These are phyloP conservation scores for Drosophila seguyi DNA, from an alignment of 1,140 invertebrate genomes.

Conservation along the genomic window DNA sequence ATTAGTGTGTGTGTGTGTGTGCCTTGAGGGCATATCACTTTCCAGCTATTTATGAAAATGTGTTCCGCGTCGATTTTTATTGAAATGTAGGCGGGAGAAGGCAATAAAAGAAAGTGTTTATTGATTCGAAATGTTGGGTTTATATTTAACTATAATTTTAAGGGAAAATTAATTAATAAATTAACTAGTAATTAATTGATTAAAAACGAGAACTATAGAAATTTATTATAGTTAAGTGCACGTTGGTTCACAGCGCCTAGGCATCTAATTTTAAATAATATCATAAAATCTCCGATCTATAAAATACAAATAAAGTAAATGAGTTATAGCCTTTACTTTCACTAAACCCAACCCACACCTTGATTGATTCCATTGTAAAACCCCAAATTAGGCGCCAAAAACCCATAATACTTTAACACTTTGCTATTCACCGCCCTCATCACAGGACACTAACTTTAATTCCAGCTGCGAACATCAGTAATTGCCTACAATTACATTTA, in stretches of 20 bases:
- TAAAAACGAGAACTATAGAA: fast-evolving
- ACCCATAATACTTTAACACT: constrained; percentile 8
- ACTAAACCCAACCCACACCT: background rate
- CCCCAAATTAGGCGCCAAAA: constrained; percentile 7
- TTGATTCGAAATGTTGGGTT: constrained; percentile 8
- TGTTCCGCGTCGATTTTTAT: constrained; percentile 44
- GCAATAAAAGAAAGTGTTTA: constrained; percentile 26
- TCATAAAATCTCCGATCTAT: fast-evolving
- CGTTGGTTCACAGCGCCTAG: fast-evolving
- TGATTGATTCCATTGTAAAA: background rate
- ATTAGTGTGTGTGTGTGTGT: constrained; percentile 3
- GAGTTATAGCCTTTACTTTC: background rate
- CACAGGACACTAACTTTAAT: constrained; percentile 54
- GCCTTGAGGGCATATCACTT: constrained; percentile 30
- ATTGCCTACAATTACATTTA: constrained; percentile 83
- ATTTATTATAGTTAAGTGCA: background rate
- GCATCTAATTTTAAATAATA: too few relatives aligned
- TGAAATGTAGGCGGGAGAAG: constrained; percentile 29
- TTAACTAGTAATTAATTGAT: background rate
- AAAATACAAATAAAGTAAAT: too few relatives aligned
- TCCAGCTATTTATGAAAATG: constrained; percentile 53
- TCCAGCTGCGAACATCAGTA: constrained; percentile 68
- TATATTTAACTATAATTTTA: constrained; percentile 3
- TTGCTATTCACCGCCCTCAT: constrained; percentile 1
- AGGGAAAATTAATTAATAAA: background rate